These are phyloP conservation scores for Muschampia plurimacula DNA, from an alignment of 2,888 invertebrate species.

Conservation along the genomic window DNA sequence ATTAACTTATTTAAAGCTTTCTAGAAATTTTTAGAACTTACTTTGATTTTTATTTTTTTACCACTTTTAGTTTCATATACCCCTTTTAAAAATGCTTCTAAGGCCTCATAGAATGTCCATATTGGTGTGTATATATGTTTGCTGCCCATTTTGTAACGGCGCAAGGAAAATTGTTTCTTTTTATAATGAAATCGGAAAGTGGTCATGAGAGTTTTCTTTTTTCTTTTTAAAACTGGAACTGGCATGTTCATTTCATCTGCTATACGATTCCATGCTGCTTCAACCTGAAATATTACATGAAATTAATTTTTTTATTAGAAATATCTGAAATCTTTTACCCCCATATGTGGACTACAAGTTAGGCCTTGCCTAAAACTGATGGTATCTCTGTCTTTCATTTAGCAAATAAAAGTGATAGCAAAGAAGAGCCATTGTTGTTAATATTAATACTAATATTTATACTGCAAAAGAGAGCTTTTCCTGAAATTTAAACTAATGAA, in stretches of 20 bases:
- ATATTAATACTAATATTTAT: too few species aligned
- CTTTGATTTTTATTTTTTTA: conserved; percentile 26
- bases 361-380: too few species aligned
- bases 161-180: conserved; percentile 23
- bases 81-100: conserved; percentile 27
- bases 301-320: neutral
- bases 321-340: too few species aligned
- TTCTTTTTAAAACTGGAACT: conserved; percentile 37
- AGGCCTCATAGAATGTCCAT: conserved; percentile 33
- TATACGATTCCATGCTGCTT: conserved; percentile 33
- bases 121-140: conserved; percentile 38
- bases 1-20: too few species aligned
- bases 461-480: too few species aligned
- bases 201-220: conserved; percentile 36
- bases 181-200: conserved; percentile 36
- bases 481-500: too few species aligned
- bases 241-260: conserved; percentile 32
- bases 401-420: too few species aligned
- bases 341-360: too few species aligned
- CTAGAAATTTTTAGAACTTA: too few species aligned
- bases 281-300: conserved; percentile 23
- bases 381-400: too few species aligned
- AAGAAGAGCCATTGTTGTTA: too few species aligned
- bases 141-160: conserved; percentile 30
- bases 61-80: conserved; percentile 37